Evolutionary conservation across 2,888 invertebrate genomes (phyloP).

Genomic region (Cheilosia scutellata): DNA sequence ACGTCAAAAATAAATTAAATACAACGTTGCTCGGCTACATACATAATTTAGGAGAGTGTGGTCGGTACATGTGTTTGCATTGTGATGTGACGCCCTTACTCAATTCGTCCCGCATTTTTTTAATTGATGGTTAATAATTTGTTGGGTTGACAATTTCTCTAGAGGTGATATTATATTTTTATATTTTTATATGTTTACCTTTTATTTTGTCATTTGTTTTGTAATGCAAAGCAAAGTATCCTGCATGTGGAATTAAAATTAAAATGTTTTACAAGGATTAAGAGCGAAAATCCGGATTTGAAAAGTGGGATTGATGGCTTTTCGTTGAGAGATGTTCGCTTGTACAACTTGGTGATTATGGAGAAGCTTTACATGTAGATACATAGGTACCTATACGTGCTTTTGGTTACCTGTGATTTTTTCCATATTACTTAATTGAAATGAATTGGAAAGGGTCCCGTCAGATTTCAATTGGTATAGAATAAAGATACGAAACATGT

Average conservation of each 20-base stretch:
- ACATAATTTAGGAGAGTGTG: conserved; percentile 71
- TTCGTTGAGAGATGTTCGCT: conserved; percentile 37
- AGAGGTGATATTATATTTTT: conserved; percentile 50
- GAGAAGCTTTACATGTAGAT: conserved; percentile 12
- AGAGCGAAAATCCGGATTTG: conserved; percentile 59
- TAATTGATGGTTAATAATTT: conserved; percentile 73
- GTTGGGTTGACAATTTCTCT: conserved; percentile 59
- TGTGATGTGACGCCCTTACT: conserved; percentile 50
- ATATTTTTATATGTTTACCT: conserved; percentile 26
- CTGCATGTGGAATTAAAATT: conserved; percentile 51
- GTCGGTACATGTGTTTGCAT: conserved; percentile 72
- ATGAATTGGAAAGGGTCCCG: no score
- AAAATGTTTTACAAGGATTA: conserved; percentile 67
- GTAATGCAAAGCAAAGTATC: conserved; percentile 20
- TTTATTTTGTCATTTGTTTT: conserved; percentile 31
- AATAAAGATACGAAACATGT: no score
- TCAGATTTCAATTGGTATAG: no score
- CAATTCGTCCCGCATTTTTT: conserved; percentile 52
- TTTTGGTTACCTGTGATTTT: background rate
- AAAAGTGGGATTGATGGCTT: conserved; percentile 64
- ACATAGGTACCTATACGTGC: background rate
- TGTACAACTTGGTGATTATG: conserved; percentile 59
- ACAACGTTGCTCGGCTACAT: conserved; percentile 36
- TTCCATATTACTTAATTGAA: background rate
- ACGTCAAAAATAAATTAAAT: conserved; percentile 68